Base-by-base conservation (phyloP, 2,888 invertebrate species). In the Acanthosepion lycidas region DNA sequence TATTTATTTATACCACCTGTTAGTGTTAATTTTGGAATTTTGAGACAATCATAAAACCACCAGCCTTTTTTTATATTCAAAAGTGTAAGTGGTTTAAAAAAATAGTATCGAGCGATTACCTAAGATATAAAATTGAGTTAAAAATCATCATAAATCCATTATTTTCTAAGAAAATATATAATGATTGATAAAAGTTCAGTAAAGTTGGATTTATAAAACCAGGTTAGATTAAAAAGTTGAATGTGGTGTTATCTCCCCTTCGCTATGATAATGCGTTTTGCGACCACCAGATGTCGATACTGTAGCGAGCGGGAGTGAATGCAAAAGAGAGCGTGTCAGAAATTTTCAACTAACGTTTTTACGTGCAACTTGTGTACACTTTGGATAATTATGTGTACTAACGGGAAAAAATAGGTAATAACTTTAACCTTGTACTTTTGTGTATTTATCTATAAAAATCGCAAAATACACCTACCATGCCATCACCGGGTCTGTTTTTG, bases 221-320 rank as follows among this genome's bases (percentile, higher is more conserved):
- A 78, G n/a, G n/a, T n/a, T n/a, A 78, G 1, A 78, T n/a, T 33
- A 78, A 78, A 78, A 78, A 78, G 9, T n/a, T 1, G n/a, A n/a
- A 78, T n/a, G 1, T 12, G 33, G 8, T 12, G 9, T 78, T n/a
- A n/a, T 33, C n/a, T 33, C 78, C 78, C 78, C n/a, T n/a, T n/a
- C n/a, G n/a, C 78, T 78, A 78, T n/a, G 18, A 3, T 78, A 33
- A 78, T 78, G 12, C 78, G 4, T 15, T 33, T 78, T n/a, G 78
- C 78, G 12, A 78, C n/a, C 78, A 78, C 78, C 15, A 78, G 78
- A 78, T 78, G 78, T n/a, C n/a, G 12, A 15, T 78, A 12, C 78
- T 78, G n/a, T 78, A 78, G 78, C 78, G 78, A 78, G 78, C 78
- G 78, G 78, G 78, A 78, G 78, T 78, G n/a, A 78, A 78, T 78